Evolutionary conservation across 2,113 vertebrate genomes (phyloP), one percentile per base, ranked within the genome.

Genomic region (Pterophyllum scalare): DNA sequence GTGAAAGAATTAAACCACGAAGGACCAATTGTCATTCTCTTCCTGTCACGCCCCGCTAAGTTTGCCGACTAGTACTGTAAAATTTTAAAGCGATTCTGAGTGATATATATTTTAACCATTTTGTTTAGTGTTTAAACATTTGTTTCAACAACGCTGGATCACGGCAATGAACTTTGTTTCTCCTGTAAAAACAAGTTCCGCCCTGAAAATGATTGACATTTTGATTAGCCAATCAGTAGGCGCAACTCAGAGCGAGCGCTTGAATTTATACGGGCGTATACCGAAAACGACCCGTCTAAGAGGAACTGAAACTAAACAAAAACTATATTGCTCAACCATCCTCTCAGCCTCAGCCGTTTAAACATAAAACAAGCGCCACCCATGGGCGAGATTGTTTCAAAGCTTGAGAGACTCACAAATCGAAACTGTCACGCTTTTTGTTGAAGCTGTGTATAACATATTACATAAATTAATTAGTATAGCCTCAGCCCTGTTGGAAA

Each of bases 11-110:
- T 52, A 72, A 38, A 9, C 35, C 7, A 33, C n/a, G n/a, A 79
- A 33, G 2, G 72, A 85, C 94, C 95, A 95, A 95, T 96, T 28
- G 60, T 13, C 3, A 22, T 72, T 81, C 49, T 86, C 60, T 94
- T 93, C 88, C 89, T 88, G 86, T 72, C 40, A 14, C 40, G 72
- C 67, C 2, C 17, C 57, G 6, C 6, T 31, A 78, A 12, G 10
- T 64, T 60, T 74, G 3, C 14, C 0, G 9, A 81, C 38, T 15
- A 22, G 0, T 49, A 40, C 62, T 77, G 61, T 74, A 3, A 24
- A 77, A 22, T 17, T 61, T 19, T 19, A 22, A 31, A 3, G 3
- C 0, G 9, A 5, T 33, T 59, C 8, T 1, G 1, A 64, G 1
- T 43, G 2, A 43, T 61, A 0, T 5, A 12, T 43, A 33, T 26